phyloP scores from a whole-genome alignment of 2,797 vertebrate species.

The Sorex maritimensis region DNA sequence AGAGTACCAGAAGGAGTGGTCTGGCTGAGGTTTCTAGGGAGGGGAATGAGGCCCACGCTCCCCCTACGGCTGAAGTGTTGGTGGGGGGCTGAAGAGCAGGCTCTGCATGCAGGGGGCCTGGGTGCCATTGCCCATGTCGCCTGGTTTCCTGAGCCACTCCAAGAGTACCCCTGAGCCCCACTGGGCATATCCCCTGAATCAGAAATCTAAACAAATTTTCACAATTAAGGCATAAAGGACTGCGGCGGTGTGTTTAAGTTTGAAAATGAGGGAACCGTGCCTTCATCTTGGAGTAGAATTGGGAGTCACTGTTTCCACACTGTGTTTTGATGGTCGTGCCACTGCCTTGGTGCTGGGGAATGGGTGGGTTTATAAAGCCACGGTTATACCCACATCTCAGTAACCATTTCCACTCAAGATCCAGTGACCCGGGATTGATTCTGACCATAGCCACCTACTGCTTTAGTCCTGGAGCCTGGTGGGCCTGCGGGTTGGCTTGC shows the following conservation, averaged over 20 bases:
- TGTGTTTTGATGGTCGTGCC: background rate
- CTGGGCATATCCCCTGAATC: too few species aligned
- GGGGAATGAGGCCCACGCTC: background rate
- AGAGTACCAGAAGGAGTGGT: background rate
- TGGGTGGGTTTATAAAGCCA: background rate
- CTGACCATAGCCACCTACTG: background rate
- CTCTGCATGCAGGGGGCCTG: too few species aligned
- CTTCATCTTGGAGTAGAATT: conserved; percentile 51
- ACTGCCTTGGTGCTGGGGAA: conserved; percentile 13
- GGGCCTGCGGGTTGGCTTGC: background rate
- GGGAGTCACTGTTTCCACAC: background rate
- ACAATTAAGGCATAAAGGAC: too few species aligned
- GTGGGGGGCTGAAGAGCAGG: background rate
- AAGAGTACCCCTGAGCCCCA: too few species aligned
- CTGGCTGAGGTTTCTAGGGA: background rate
- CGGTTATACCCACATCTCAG: background rate
- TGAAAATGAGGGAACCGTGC: conserved; percentile 45
- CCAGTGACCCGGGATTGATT: background rate
- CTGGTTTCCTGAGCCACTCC: too few species aligned
- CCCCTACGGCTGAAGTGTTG: background rate
- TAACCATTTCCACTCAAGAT: background rate
- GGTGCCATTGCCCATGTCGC: too few species aligned
- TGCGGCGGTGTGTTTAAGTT: background rate
- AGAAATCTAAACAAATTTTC: too few species aligned
- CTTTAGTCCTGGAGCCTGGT: conserved; percentile 9